Evolutionary conservation across 2,888 invertebrate species (phyloP).

Genomic region (Polydrusus pterygomalis): DNA sequence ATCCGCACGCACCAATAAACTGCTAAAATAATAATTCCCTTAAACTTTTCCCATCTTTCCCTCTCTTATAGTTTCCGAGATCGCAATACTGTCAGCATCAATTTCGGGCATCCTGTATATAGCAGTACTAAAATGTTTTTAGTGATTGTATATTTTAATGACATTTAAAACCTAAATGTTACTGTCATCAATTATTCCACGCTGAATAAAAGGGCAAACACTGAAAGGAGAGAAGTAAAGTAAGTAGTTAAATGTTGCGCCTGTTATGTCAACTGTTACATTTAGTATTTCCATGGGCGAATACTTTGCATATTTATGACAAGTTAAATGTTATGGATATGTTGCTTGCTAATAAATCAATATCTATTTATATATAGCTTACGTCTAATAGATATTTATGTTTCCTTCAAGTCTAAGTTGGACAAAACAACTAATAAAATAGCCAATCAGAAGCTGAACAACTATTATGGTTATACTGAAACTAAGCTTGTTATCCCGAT

Average conservation of each 20-base stretch:
- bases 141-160: neutral
- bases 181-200: neutral
- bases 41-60: too few species aligned
- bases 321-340: conserved; percentile 36
- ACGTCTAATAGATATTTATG: conserved; percentile 36
- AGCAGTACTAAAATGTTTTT: too few species aligned
- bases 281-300: conserved; percentile 39
- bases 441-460: neutral
- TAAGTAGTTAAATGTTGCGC: conserved; percentile 28
- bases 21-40: too few species aligned
- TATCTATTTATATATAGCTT: conserved; percentile 31
- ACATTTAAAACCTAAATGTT: conserved; percentile 31
- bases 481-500: conserved; percentile 8
- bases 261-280: conserved; percentile 34
- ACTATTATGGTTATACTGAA: neutral
- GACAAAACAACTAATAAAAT: neutral
- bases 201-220: conserved; percentile 23
- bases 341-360: conserved; percentile 34
- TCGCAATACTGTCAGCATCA: too few species aligned
- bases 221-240: conserved; percentile 18
- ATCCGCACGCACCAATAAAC: too few species aligned
- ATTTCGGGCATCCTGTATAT: too few species aligned
- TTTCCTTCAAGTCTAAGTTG: conserved; percentile 32
- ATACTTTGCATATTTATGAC: conserved; percentile 35
- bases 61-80: too few species aligned